Percentiles rank a stretch among this genome's conserved stretches.
Conservation (phyloP, 2,888 invertebrate genomes). For the Mylabris sibirica region DNA sequence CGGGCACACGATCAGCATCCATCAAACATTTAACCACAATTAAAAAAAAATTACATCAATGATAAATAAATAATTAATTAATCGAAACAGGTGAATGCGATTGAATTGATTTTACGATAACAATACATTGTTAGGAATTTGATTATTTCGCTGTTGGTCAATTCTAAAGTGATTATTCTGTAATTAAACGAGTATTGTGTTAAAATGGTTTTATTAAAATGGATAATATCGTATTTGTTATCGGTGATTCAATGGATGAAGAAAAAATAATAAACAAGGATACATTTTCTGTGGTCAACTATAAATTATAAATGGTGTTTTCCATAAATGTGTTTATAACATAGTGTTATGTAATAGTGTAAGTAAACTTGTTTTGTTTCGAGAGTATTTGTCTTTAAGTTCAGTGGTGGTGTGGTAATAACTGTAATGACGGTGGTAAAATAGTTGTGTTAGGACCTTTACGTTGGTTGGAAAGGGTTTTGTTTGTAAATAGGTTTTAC, state of each 20-base stretch:
- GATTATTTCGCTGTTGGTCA: neutral
- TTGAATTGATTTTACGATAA: neutral
- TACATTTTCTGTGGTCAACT: neutral
- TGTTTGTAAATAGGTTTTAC: conserved; percentile 52
- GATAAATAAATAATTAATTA: too few relatives aligned
- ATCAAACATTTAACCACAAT: neutral
- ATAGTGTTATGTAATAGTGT: conserved; percentile 28
- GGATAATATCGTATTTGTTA: neutral
- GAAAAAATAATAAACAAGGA: too few relatives aligned
- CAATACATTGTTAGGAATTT: neutral
- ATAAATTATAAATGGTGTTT: conserved; percentile 30
- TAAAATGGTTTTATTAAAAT: neutral
- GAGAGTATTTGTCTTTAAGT: conserved; percentile 49
- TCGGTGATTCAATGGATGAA: neutral
- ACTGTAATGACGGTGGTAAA: neutral
- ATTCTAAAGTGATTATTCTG: neutral
- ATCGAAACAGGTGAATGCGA: too few relatives aligned
- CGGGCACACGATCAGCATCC: conserved; percentile 23
- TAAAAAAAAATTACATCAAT: neutral
- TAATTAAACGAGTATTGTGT: neutral
- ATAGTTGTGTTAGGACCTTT: conserved; percentile 4
- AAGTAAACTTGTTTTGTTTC: conserved; percentile 40
- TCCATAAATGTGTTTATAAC: too few relatives aligned
- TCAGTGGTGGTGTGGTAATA: conserved; percentile 29
- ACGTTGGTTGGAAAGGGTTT: conserved; percentile 24